Evolutionary conservation across 2,888 invertebrate species (phyloP).

Genomic region (Rhamnusium bicolor): DNA sequence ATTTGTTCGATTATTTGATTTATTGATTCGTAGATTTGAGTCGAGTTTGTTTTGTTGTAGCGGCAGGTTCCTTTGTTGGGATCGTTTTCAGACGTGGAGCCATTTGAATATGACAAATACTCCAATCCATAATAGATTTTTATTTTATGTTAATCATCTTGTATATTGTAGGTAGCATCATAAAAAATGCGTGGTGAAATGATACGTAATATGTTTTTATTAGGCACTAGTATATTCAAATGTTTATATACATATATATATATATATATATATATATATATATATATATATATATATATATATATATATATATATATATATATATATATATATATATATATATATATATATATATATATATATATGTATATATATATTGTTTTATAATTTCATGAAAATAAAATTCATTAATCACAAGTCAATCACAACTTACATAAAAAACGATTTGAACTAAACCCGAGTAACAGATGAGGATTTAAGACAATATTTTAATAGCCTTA

Average conservation of each 20-base stretch:
- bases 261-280: not conserved
- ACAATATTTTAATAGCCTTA: no score
- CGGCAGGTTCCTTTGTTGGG: conserved; percentile 27
- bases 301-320: not conserved
- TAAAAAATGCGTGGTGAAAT: not conserved
- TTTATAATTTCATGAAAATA: no score
- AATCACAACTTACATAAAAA: no score
- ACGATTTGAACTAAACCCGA: no score
- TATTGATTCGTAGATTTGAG: conserved; percentile 26
- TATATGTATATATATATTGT: no score
- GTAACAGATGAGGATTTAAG: no score
- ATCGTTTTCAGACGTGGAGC: conserved; percentile 7
- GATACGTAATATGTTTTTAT: not conserved
- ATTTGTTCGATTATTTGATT: conserved; percentile 26
- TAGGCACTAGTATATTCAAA: not conserved
- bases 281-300: not conserved
- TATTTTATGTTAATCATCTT: conserved; percentile 32
- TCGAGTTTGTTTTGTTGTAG: conserved; percentile 21
- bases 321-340: not conserved
- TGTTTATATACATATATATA: not conserved
- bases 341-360: not conserved
- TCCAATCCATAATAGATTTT: conserved; percentile 23
- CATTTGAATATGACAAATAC: conserved; percentile 33
- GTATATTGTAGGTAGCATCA: conserved; percentile 28
- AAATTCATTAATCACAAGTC: no score